Base-by-base conservation (phyloP, 1,140 invertebrate species). In the Pissodes strobi region DNA sequence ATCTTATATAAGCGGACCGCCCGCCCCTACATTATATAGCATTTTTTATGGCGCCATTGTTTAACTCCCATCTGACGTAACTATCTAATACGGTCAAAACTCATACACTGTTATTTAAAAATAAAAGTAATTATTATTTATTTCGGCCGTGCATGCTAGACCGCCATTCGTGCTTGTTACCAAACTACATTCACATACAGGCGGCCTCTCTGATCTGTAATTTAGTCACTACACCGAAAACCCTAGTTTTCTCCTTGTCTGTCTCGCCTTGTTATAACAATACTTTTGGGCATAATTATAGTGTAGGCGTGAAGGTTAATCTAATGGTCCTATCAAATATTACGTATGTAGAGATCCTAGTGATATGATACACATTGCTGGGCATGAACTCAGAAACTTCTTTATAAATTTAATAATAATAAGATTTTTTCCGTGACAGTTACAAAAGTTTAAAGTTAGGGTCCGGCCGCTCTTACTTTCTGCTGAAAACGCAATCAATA, bases 41-140 rank as follows among this genome's bases (percentile, higher is more conserved):
- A 19, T 55, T 55, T 55, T 55, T 22, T 19, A 38, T 37, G 52
- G 52, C 52, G 37, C 53, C 37, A 45, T 57, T 57, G 23, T 30
- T 34, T 38, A 55, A 55, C 39, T 55, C 18, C 30, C 30, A 39
- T 18, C 12, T 55, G 52, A 55, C 52, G 30, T 55, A 55, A 55
- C 52, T 10, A 12, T 15, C 38, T 57, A 43, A 43, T 27, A 52
- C 21, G 10, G 12, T 30, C 46, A 12, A 15, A 43, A 15, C 13
- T 21, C 53, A 43, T 43, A 43, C 37, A 45, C 53, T 48, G 15
- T 46, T 37, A 48, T 59, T 59, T 59, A 48, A 59, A 41, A 59
- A 43, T 56, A 59, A 46, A 41, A 41, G 22, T 56, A 41, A 59
- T 59, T 59, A 59, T 59, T 59, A 59, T 59, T 59, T 59, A 59